Evolutionary conservation across 2,113 vertebrate genomes (phyloP), one percentile per base, ranked within the genome.

Genomic region (Thalassarche chlororhynchos): DNA sequence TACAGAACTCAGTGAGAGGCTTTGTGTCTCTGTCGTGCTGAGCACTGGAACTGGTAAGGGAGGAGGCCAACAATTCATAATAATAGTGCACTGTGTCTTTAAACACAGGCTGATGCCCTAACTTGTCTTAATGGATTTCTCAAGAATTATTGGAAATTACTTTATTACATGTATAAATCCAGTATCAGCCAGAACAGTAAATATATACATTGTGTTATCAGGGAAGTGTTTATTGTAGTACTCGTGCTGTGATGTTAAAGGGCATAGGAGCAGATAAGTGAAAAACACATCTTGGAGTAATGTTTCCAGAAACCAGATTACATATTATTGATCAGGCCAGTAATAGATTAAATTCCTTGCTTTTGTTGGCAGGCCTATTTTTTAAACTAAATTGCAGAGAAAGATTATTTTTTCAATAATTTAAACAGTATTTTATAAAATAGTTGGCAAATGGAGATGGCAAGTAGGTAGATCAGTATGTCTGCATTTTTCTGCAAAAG

Each of bases 271-370:
- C 58, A 83, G 78, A 36, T 70, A 80, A 68, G 31, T 85, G 57
- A 90, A 97, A 87, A 96, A 46, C 28, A 18, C 79, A 23, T 65
- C 77, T 92, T 77, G 74, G 55, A 93, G 44, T 96, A 84, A 94
- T 60, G 42, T 87, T 97, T 97, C 69, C 77, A 94, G 79, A 97
- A 95, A 92, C 20, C 58, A 93, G 65, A 83, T 90, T 93, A 38
- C 74, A 14, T 87, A 52, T 89, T 92, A 89, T 91, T 68, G 89
- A 95, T 91, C 51, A 84, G 47, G 25, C 34, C 64, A 88, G 61
- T 84, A 90, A 82, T 34, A 82, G 69, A 94, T 77, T 71, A 91
- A 94, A 79, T 88, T 46, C 46, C 25, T 92, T 83, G 47, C 42
- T 95, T 95, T 86, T 87, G 69, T 65, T 92, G 38, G 13, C 84